Conservation (phyloP, 2,888 invertebrate genomes). For the Pammene fasciana region DNA sequence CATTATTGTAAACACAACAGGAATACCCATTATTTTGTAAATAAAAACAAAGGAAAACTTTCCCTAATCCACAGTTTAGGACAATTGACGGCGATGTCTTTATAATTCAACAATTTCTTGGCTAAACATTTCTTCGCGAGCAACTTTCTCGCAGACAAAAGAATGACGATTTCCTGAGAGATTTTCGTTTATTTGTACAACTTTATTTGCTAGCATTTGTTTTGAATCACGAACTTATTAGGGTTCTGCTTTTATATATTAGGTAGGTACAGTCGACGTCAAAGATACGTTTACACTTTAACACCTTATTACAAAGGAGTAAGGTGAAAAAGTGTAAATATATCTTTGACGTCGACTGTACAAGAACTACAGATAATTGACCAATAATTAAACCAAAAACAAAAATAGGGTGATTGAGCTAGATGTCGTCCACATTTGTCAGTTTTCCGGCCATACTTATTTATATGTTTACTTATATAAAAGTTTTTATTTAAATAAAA, state of each 20-base stretch:
- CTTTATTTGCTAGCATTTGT: conserved; percentile 39
- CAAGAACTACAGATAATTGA: no score
- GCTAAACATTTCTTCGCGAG: conserved; percentile 30
- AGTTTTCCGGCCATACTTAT: no score
- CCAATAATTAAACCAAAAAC: no score
- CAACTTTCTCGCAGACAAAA: conserved; percentile 38
- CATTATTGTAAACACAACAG: conserved; percentile 1
- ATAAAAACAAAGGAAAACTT: conserved; percentile 36
- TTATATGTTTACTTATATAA: no score
- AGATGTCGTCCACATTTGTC: no score
- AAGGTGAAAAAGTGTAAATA: no score
- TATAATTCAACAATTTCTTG: conserved; percentile 34
- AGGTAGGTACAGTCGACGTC: no score
- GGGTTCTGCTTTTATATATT: conserved; percentile 13
- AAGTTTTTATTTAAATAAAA: no score
- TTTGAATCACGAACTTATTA: conserved; percentile 39
- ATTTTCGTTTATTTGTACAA: conserved; percentile 41
- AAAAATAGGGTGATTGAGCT: no score
- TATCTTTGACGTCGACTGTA: no score
- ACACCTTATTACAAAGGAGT: no score
- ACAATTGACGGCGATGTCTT: conserved; percentile 35
- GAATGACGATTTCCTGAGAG: conserved; percentile 39
- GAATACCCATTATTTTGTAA: conserved; percentile 13
- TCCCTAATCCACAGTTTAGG: conserved; percentile 31
- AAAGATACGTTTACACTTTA: no score